Base-by-base conservation (phyloP, 1,140 invertebrate species). In the Papilio machaon region DNA sequence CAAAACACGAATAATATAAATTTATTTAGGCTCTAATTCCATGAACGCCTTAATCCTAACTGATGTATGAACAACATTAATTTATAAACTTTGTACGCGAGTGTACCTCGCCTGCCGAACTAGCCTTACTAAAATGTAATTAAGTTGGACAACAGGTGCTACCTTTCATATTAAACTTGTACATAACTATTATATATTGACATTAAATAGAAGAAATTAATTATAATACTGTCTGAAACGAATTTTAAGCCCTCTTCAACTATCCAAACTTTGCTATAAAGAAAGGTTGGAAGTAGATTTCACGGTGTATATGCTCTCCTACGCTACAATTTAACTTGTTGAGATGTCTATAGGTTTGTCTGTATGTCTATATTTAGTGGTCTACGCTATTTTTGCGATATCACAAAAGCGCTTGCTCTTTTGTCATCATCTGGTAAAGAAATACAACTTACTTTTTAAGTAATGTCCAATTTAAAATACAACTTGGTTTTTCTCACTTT, bases 21-120 rank as follows among this genome's bases (percentile, higher is more conserved):
- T 3, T 58, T 58, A 60, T 23, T 19, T 19, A 60, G 17, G 58
- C 58, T 19, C 6, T 60, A 60, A 60, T 60, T 60, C 10, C 58
- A 60, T 60, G n/a, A 60, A 23, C 23, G 23, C 58, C 58, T 60
- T 60, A 60, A 60, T 60, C 58, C 58, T 60, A 60, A 60, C 60
- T 23, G 23, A 10, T 35, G 60, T 67, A 15, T 67, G 23, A 67
- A 67, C 60, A 67, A 67, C 58, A 2, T 19, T 60, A 60, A 60
- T 60, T 60, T 60, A 60, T 60, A 60, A 60, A 60, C 58, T 60
- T 60, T 60, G 17, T 60, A 60, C 7, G 58, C n/a, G 7, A 19
- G 58, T 60, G 58, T 60, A 60, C 58, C 58, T n/a, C 17, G 17
- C 58, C 58, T 60, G 58, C 58, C n/a, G n/a, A 60, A 60, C 58